These are phyloP conservation scores for Aphelenchoides bicaudatus DNA, from an alignment of 2,888 invertebrate species.

Conservation along the genomic window DNA sequence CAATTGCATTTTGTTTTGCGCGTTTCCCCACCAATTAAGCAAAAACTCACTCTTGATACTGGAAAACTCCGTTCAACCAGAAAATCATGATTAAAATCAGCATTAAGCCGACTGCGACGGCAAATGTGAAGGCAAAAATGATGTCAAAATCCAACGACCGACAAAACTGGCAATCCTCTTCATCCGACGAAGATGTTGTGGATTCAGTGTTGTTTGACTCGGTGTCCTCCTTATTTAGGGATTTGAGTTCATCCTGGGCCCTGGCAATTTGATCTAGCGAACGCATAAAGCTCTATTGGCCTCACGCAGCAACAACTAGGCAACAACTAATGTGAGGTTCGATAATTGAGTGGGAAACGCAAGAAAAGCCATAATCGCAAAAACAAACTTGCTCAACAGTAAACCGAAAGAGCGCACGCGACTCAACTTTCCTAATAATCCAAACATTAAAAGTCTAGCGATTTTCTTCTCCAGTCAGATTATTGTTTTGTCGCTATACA, in stretches of 20 bases:
- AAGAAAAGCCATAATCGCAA: no score
- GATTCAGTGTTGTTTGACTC: neutral
- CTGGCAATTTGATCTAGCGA: slow-evolving; percentile 51
- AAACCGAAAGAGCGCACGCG: no score
- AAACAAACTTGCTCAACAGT: no score
- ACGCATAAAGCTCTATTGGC: slow-evolving; percentile 23
- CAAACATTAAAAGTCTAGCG: no score
- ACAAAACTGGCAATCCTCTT: slow-evolving; percentile 51
- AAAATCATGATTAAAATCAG: slow-evolving; percentile 58
- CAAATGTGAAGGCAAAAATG: slow-evolving; percentile 58
- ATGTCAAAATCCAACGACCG: slow-evolving; percentile 59
- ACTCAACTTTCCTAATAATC: no score
- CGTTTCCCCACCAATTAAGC: neutral
- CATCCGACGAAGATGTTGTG: neutral
- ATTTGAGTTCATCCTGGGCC: slow-evolving; percentile 48
- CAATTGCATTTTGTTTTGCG: neutral
- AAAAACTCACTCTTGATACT: slow-evolving; percentile 56
- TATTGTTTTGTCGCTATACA: no score
- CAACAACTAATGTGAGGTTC: no score
- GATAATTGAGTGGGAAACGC: no score
- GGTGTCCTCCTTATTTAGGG: slow-evolving; percentile 39
- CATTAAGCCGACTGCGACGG: slow-evolving; percentile 53
- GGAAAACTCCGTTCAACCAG: slow-evolving; percentile 58
- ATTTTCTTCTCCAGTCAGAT: no score
- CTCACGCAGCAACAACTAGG: no score